phyloP scores from a whole-genome alignment of 2,888 invertebrate genomes.

The Apantesis nais region DNA sequence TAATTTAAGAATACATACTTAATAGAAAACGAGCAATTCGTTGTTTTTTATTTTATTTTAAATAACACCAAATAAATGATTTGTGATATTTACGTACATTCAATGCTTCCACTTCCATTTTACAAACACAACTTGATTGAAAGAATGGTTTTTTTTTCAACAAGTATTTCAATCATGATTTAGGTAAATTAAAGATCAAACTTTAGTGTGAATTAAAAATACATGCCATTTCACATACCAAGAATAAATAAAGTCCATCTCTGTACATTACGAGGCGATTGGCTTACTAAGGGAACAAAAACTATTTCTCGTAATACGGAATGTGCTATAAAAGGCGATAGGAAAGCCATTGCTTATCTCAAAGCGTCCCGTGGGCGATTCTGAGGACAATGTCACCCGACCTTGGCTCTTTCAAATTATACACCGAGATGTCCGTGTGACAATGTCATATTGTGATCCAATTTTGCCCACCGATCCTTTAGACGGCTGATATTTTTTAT shows the following conservation, averaged over 20 bases:
- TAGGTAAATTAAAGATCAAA: too few relatives aligned
- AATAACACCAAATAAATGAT: neutral
- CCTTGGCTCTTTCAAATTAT: slow-evolving; percentile 50
- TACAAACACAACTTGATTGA: neutral
- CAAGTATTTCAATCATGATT: neutral
- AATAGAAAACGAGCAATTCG: too few relatives aligned
- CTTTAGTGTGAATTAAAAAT: neutral
- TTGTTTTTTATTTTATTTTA: neutral
- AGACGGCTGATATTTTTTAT: neutral
- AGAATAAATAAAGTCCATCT: slow-evolving; percentile 22
- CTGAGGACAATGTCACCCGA: slow-evolving; percentile 50
- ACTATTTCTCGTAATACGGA: slow-evolving; percentile 68
- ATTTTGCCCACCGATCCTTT: neutral
- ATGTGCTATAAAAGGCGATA: slow-evolving; percentile 69
- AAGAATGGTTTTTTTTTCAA: neutral
- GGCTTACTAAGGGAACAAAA: slow-evolving; percentile 61
- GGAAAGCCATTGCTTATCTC: slow-evolving; percentile 67
- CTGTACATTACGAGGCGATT: slow-evolving; percentile 49
- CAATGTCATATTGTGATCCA: slow-evolving; percentile 18
- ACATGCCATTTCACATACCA: neutral
- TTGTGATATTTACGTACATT: neutral
- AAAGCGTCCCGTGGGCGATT: slow-evolving; percentile 52
- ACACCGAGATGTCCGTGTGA: slow-evolving; percentile 33
- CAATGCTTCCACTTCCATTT: too few relatives aligned
- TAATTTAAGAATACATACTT: too few relatives aligned